Evolutionary conservation across 2,888 invertebrate species (phyloP), one percentile per base, ranked within the genome.

Genomic region (Meloe dianella): DNA sequence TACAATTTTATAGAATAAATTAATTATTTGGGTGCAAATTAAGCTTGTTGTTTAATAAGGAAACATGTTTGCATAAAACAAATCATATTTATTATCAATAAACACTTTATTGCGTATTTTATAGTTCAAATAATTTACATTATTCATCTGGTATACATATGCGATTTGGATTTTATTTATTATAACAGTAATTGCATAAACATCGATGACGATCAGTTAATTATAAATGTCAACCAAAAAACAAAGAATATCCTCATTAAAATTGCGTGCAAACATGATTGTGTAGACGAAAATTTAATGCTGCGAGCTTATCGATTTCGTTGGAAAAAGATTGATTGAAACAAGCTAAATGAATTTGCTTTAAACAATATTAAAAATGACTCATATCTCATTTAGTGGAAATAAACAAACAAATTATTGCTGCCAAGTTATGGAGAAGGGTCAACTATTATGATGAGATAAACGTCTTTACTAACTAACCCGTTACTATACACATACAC

Each of bases 101-200:
- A 54, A 54, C 12, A 54, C 12, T 54, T 20, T 24, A 24, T 54
- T 54, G 54, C 54, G 24, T 24, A 20, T 24, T 54, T 54, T 22
- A 54, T 54, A 24, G 24, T 24, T 22, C 3, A 20, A 10, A 24
- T 22, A 12, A 54, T 54, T 22, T 54, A 54, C 54, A 54, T 54
- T 54, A 24, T 54, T 54, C 54, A 54, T 24, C 12, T 54, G 54
- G 10, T 54, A 54, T 54, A 54, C 54, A 54, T 24, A 12, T 54
- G 54, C 14, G 24, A 54, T 24, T 22, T 5, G n/a, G 4, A 54
- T 9, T 47, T 47, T 47, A 54, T 54, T 54, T 54, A 54, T 54
- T 12, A 24, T 24, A 54, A 24, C 14, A 54, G 24, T 54, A 14
- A 12, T 24, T 24, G 54, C 12, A 54, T 54, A 54, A 54, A 5